A percentile compares a stretch with the other conserved stretches of the same genome.
These are phyloP conservation scores for Actenoides hombroni DNA, from an alignment of 2,113 vertebrate genomes.

Conservation along the genomic window DNA sequence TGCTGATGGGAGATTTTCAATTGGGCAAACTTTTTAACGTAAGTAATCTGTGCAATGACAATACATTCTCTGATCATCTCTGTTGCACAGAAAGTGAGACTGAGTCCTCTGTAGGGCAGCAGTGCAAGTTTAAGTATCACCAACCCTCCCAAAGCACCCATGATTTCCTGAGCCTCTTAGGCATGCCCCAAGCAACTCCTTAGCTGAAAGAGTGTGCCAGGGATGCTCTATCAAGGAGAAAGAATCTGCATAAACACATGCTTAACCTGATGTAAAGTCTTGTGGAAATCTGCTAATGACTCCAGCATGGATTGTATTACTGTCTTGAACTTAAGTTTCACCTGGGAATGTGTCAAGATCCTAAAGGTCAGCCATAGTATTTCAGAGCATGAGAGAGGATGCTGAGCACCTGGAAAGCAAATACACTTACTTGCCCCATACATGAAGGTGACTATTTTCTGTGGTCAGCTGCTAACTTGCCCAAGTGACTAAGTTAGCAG, in stretches of 20 bases:
- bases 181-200: background rate
- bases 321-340: background rate
- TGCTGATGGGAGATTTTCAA: background rate
- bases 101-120: background rate
- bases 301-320: background rate
- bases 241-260: background rate
- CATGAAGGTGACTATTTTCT: background rate
- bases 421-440: background rate
- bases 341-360: background rate
- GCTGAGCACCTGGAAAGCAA: background rate
- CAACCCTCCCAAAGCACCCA: accelerated
- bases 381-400: background rate
- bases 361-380: background rate
- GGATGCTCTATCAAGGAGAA: background rate
- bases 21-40: background rate
- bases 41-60: background rate
- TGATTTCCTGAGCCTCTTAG: background rate
- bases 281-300: background rate
- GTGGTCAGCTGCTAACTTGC: background rate
- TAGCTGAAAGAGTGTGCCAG: background rate
- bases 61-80: background rate
- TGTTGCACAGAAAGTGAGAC: background rate
- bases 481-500: background rate
- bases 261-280: background rate
- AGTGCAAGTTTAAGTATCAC: background rate